These are phyloP conservation scores for Nymphalis io DNA, from an alignment of 1,140 invertebrate genomes.

Conservation along the genomic window DNA sequence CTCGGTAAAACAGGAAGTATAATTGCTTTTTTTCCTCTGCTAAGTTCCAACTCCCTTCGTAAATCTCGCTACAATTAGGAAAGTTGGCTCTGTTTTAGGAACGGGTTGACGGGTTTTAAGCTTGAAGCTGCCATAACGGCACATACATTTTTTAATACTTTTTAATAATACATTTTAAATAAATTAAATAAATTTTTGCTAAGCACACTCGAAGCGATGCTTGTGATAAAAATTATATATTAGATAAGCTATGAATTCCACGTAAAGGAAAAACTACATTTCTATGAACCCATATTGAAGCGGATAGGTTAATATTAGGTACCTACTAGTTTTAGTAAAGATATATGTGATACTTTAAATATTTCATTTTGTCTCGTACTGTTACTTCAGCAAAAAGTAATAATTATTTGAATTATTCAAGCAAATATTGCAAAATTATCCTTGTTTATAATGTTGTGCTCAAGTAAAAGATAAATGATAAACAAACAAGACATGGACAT, in stretches of 20 bases:
- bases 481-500: conserved; percentile 72
- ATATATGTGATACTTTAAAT: too few species aligned
- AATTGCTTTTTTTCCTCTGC: conserved; percentile 76
- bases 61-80: conserved; percentile 72
- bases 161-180: too few species aligned
- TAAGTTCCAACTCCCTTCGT: conserved; percentile 60
- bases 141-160: conserved; percentile 6
- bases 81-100: conserved; percentile 61
- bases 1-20: conserved; percentile 74
- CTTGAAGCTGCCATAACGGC: conserved; percentile 8
- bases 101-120: conserved; percentile 36
- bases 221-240: too few species aligned
- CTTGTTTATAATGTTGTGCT: not conserved
- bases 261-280: too few species aligned
- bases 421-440: not conserved
- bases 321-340: too few species aligned
- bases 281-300: too few species aligned
- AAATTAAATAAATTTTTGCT: too few species aligned
- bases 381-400: too few species aligned
- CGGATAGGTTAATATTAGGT: too few species aligned
- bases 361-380: too few species aligned
- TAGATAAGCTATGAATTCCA: too few species aligned
- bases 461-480: conserved; percentile 23
- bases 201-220: too few species aligned
- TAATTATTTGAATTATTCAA: not conserved